Evolutionary conservation across 2,113 vertebrate species (phyloP), one percentile per base, ranked within the genome.

Genomic region (Agapornis roseicollis): DNA sequence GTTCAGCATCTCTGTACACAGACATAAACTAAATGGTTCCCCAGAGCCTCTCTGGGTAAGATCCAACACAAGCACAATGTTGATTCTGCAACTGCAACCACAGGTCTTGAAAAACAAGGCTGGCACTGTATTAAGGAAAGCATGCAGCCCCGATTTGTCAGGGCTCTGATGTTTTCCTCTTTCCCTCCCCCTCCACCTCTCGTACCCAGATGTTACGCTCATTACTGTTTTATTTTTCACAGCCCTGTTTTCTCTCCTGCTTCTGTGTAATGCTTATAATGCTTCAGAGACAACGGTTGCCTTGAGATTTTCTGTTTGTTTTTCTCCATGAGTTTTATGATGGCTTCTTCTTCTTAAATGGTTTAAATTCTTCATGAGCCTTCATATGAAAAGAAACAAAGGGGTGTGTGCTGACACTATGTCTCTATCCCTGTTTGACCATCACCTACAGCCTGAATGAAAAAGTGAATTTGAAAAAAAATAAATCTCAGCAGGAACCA

Each of bases 391-490:
- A 53, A 58, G 44, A 66, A 93, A 64, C 8, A 70, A 70, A 42
- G 63, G 41, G 37, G 8, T 3, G 37, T 49, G 41, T 55, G 9
- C n/a, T 93, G 74, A 60, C 63, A 31, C 16, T 82, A 0, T 27
- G 33, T 69, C 56, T 56, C 66, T 31, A 2, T 69, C 46, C 42
- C 55, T 1, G 0, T 39, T 63, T 76, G 80, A 13, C 41, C 31
- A 50, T 63, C 58, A 14, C n/a, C 20, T 83, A 42, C 63, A 88
- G 28, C 27, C 46, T 52, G 50, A 73, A 80, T 55, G 37, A 79
- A 74, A 74, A 68, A 52, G 55, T n/a, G 76, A 91, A 64, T 84
- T 27, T 84, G 61, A 83, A 91, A 88, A 80, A 80, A 91, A 94
- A 73, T 23, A 91, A 85, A 88, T 71, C 76, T 91, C 74, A 78